A percentile compares a stretch with the other conserved stretches of the same genome.
Conservation (phyloP, 2,888 invertebrate species). For the Sisyra nigra region DNA sequence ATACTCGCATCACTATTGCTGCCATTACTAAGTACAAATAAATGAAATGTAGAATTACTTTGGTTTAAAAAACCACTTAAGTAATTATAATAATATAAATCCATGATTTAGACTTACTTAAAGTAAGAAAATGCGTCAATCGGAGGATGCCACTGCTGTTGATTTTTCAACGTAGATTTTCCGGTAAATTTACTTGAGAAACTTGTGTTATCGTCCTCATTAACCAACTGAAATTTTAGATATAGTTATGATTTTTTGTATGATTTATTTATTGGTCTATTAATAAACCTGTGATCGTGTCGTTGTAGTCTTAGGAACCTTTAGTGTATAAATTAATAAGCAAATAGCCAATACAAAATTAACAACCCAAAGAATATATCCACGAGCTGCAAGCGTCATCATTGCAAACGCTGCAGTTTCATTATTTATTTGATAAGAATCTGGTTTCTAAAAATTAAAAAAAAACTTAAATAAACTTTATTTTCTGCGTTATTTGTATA, state of each 20-base stretch:
- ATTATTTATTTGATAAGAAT: constrained; percentile 13
- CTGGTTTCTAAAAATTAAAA: neutral
- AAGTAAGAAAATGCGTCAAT: constrained; percentile 8
- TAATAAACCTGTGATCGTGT: neutral
- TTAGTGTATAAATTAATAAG: constrained; percentile 8
- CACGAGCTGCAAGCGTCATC: constrained; percentile 25
- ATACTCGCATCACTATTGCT: no score
- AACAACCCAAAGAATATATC: constrained; percentile 27
- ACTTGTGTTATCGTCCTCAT: constrained; percentile 2
- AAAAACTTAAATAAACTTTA: neutral
- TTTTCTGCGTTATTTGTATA: constrained; percentile 6
- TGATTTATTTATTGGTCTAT: neutral
- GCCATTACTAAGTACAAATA: neutral
- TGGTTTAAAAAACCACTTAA: no score
- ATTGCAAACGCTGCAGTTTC: constrained; percentile 22
- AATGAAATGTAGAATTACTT: neutral
- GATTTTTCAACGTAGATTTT: neutral
- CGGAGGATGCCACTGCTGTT: constrained; percentile 6
- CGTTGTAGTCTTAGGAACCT: constrained; percentile 15
- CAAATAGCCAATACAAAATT: constrained; percentile 21
- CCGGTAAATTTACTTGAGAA: neutral
- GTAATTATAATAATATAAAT: no score
- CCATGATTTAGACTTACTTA: constrained; percentile 6
- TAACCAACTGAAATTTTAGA: neutral
- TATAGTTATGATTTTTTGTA: neutral